A percentile compares a stretch with the other conserved stretches of the same genome.
phyloP scores from a whole-genome alignment of 2,797 vertebrate genomes.

The Chromobotia macracanthus region DNA sequence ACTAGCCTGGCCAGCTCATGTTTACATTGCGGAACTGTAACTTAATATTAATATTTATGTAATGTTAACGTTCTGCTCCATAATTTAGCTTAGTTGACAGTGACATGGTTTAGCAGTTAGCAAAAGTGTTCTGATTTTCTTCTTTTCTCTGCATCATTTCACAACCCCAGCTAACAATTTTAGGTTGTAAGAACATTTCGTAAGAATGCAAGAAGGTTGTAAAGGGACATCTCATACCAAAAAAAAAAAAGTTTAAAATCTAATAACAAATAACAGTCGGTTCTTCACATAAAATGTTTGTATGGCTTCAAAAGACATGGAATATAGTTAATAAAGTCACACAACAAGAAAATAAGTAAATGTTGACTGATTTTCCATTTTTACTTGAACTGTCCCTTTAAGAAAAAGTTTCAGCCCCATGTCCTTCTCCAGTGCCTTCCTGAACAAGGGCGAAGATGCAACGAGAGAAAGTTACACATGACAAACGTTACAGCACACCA shows the following conservation, averaged over 20 bases:
- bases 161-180: no score
- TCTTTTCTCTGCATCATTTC: no score
- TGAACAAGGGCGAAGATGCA: not conserved
- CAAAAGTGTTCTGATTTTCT: no score
- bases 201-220: no score
- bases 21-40: not conserved
- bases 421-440: not conserved
- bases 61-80: not conserved
- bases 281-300: no score
- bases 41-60: not conserved
- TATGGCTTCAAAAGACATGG: no score
- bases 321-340: no score
- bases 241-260: no score
- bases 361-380: not conserved
- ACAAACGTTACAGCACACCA: constrained; percentile 57
- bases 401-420: not conserved
- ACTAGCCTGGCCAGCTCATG: not conserved
- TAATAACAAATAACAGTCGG: no score
- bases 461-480: not conserved
- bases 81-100: not conserved
- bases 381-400: not conserved
- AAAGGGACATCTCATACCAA: no score
- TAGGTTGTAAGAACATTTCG: no score
- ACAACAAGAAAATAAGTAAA: no score
- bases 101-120: not conserved